Evolutionary conservation across 2,888 invertebrate genomes (phyloP), one percentile per base, ranked within the genome.

Genomic region (Melieria picta): DNA sequence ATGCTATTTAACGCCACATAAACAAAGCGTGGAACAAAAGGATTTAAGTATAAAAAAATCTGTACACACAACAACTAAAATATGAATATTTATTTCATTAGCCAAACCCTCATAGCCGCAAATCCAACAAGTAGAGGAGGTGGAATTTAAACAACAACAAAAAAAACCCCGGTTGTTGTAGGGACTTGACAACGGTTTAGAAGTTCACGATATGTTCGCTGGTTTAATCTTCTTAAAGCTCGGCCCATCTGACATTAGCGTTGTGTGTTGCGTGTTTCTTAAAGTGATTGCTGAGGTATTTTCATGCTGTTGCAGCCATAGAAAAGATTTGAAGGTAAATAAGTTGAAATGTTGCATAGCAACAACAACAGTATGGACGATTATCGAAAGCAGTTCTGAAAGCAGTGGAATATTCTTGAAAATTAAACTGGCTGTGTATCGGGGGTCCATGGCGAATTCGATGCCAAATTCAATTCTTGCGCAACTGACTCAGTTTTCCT

Each of bases 31-130:
- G 10, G 46, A 55, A 65, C 10, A 30, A 48, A 58, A 60, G 47
- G 9, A 56, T 63, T 63, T 57, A 69, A 69, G 60, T 9, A 61
- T 71, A 72, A 73, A 69, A 69, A 71, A 64, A 71, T 13, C 42
- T 64, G 58, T 61, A 61, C 45, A 45, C 43, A 5, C 7, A 30
- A 42, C 42, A 61, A 30, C 52, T 60, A 69, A 69, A 63, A 69
- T 62, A 63, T 62, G 69, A 56, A 62, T 63, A 63, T 69, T 69
- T 69, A 69, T 69, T 63, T 62, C 56, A 69, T 69, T 57, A 63
- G 56, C 66, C 48, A 56, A 55, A 55, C 30, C 46, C 30, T 30
- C 30, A 30, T 30, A 30, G 30, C 30, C 30, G 30, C 30, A 30
- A 30, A 30, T 30, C 30, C 30, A 30, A 30, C 30, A 30, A 30